Base-by-base conservation (phyloP, 2,113 vertebrate genomes). In the Spermophilus dauricus region DNA sequence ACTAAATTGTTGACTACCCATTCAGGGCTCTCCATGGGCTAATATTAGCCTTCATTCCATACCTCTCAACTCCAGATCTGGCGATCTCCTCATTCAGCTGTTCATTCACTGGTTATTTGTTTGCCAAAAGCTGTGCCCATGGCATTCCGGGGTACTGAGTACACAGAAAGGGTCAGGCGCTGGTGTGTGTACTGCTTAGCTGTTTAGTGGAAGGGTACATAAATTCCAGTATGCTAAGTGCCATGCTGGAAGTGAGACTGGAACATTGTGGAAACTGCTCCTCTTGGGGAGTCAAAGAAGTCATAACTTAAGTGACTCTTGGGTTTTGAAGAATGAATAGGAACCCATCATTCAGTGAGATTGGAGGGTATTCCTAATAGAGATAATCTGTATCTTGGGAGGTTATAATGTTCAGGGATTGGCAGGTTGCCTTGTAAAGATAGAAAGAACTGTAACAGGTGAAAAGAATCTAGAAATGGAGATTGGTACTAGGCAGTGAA, bases 251-350 rank as follows among this genome's bases (percentile, higher is more conserved):
- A n/a, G n/a, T 84, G 65, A 82, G 80, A 78, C 32, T 70, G 67
- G 37, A 95, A 80, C 78, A 51, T 34, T 80, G 4, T 69, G 48
- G 45, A 94, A 93, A 78, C 51, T 81, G 67, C 17, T 87, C 69
- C 61, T 67, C 8, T 1, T 20, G 42, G 69, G 56, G 9, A 91
- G 56, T 65, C 32, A 48, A 37, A 69, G 53, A 93, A 80, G 39
- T 81, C 34, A 20, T 85, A 56, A 42, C 53, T 81, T 32, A 87
- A 91, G 73, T 86, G n/a, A 77, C 82, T 94, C 32, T n/a, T 92
- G 42, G 30, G 37, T 91, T 96, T 95, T 93, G 83, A 93, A 94
- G 80, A 96, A 75, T 67, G 17, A 86, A 32, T 89, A 86, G 86
- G 42, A 96, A 37, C 76, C 87, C 30, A 65, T 28, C 42, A 86